A percentile compares a stretch with the other conserved stretches of the same genome.
phyloP scores from a whole-genome alignment of 53 echinoderm and acorn worm species.

The Crossaster papposus region DNA sequence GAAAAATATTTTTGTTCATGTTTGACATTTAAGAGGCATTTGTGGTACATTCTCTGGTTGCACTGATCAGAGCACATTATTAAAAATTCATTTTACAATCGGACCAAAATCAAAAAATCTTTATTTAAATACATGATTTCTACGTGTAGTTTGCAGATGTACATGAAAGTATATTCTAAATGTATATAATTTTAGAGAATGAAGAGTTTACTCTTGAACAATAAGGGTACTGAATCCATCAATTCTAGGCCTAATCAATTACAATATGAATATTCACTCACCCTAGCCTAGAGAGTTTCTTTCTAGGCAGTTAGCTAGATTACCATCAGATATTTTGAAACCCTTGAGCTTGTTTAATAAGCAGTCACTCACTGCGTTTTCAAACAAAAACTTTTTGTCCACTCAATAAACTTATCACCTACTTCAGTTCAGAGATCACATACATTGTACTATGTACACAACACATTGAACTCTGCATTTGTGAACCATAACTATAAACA shows the following conservation, averaged over 20 bases:
- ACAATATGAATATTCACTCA: no score
- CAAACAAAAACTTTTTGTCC: neutral
- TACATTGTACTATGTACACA: neutral
- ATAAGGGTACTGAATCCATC: no score
- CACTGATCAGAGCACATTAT: neutral
- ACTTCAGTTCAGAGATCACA: neutral
- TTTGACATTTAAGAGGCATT: neutral
- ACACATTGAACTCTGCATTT: neutral
- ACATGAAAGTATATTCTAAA: no score
- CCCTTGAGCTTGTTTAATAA: neutral
- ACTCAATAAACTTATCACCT: neutral
- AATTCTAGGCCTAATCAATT: no score
- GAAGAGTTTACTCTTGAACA: no score
- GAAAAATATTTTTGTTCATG: neutral
- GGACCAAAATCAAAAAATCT: no score
- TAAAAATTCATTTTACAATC: no score
- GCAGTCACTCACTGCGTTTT: neutral
- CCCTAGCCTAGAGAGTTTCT: no score
- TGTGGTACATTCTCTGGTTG: neutral
- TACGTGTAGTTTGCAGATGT: no score
- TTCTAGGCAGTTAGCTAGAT: no score
- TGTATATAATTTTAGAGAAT: no score
- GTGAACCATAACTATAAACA: neutral
- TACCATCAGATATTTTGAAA: neutral
- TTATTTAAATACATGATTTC: no score